phyloP scores from a whole-genome alignment of 92 coral and sea anemone genomes.

The Porites rus region DNA sequence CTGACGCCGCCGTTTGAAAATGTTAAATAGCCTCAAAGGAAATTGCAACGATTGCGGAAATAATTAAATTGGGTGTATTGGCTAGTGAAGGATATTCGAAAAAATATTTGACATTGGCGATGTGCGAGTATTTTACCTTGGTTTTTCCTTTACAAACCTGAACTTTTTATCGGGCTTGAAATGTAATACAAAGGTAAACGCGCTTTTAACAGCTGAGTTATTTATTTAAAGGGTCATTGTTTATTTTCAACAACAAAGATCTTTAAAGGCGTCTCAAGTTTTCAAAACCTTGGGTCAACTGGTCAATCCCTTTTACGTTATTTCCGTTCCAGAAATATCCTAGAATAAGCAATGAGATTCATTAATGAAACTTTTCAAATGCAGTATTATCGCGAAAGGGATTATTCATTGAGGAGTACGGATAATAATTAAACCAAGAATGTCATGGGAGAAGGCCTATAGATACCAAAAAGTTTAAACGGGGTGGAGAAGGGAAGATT shows the following conservation, averaged over 20 bases:
- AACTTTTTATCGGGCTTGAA: neutral
- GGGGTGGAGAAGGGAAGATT: no score
- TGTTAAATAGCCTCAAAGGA: neutral
- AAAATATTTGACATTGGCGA: no score
- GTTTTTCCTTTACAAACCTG: no score
- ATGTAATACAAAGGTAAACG: neutral
- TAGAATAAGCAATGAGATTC: neutral
- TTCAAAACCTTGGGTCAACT: neutral
- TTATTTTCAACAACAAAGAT: slow-evolving; percentile 3
- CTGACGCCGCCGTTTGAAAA: neutral
- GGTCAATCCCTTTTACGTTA: slow-evolving; percentile 6
- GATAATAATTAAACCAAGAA: no score
- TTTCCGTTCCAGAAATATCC: neutral
- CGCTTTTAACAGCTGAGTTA: neutral
- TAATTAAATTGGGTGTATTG: no score
- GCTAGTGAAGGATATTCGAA: no score
- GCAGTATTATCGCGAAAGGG: no score
- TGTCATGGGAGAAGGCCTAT: no score
- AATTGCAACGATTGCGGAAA: neutral
- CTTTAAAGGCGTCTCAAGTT: neutral
- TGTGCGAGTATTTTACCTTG: no score
- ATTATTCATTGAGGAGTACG: no score
- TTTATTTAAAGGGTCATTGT: neutral
- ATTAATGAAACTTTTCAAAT: no score
- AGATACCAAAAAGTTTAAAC: no score